Conservation (phyloP, 2,113 vertebrate species). For the Callipepla californica region DNA sequence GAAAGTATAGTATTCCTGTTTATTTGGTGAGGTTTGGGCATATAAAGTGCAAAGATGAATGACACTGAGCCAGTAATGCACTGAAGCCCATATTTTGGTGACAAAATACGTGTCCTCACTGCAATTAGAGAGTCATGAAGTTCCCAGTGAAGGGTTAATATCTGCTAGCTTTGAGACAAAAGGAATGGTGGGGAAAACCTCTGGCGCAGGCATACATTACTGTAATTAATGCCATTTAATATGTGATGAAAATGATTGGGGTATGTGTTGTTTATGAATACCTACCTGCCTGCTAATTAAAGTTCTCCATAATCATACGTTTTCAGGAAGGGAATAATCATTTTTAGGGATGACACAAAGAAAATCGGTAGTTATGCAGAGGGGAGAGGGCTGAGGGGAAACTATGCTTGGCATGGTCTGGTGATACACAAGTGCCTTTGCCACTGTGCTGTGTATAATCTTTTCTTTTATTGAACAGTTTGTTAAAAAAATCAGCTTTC, state of each 20-base stretch:
- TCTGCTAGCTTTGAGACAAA: not conserved
- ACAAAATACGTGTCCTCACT: rapidly evolving
- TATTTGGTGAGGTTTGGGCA: not conserved
- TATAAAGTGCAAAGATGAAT: rapidly evolving
- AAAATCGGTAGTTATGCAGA: not conserved
- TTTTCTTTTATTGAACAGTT: not conserved
- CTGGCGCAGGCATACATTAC: not conserved
- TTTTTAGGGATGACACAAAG: not conserved
- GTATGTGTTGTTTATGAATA: not conserved
- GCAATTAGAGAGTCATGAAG: not conserved
- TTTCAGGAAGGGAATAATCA: not conserved
- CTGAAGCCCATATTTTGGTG: not conserved
- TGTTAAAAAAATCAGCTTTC: not conserved
- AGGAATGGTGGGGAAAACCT: not conserved
- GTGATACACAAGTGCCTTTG: not conserved
- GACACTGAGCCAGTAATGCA: not conserved
- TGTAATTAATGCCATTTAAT: not conserved
- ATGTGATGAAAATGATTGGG: not conserved
- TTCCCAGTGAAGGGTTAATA: not conserved
- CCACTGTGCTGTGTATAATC: not conserved
- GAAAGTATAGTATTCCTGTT: not conserved
- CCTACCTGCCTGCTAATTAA: not conserved
- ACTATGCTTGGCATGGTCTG: not conserved
- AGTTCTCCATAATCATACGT: not conserved
- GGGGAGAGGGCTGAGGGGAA: not conserved